Conservation (phyloP, 2,797 vertebrate species). For the Lindbergichthys nudifrons region DNA sequence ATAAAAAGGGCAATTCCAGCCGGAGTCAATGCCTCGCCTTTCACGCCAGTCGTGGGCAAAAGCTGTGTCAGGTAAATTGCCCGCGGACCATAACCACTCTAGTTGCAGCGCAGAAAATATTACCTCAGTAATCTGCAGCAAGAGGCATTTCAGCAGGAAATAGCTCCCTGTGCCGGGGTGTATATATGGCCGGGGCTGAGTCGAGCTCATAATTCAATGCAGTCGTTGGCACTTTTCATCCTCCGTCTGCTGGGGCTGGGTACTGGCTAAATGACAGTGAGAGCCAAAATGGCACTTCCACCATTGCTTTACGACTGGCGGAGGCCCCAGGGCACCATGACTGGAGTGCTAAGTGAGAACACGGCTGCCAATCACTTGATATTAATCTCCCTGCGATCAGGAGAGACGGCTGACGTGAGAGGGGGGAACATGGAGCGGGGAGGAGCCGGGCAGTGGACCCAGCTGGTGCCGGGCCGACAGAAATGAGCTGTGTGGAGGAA, state of each 20-base stretch:
- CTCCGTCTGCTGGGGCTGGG: slow-evolving; percentile 58
- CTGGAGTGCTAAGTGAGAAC: slow-evolving; percentile 66
- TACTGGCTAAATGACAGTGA: slow-evolving; percentile 71
- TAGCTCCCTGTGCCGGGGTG: slow-evolving; percentile 64
- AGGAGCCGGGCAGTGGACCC: slow-evolving; percentile 44
- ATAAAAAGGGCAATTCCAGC: slow-evolving; percentile 64
- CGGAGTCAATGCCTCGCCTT: slow-evolving; percentile 51
- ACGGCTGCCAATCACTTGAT: slow-evolving; percentile 72
- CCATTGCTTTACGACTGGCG: slow-evolving; percentile 67
- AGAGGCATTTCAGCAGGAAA: slow-evolving; percentile 76
- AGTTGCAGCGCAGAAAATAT: slow-evolving; percentile 74
- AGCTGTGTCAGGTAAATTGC: slow-evolving; percentile 68
- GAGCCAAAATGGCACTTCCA: slow-evolving; percentile 68
- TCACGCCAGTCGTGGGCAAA: slow-evolving; percentile 45
- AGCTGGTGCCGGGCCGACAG: slow-evolving; percentile 53
- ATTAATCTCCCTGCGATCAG: slow-evolving; percentile 70
- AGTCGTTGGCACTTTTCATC: slow-evolving; percentile 69
- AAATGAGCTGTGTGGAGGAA: slow-evolving; percentile 44
- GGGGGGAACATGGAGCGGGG: slow-evolving; percentile 17
- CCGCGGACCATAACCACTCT: slow-evolving; percentile 66
- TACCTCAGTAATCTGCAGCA: slow-evolving; percentile 74
- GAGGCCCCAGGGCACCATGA: slow-evolving; percentile 67
- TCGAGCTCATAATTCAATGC: slow-evolving; percentile 68
- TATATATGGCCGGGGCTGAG: slow-evolving; percentile 68
- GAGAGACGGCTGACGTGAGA: slow-evolving; percentile 37